Percentiles rank a stretch among this genome's conserved stretches.
Evolutionary conservation across 2,113 vertebrate species (phyloP).

Genomic region (Mola mola): DNA sequence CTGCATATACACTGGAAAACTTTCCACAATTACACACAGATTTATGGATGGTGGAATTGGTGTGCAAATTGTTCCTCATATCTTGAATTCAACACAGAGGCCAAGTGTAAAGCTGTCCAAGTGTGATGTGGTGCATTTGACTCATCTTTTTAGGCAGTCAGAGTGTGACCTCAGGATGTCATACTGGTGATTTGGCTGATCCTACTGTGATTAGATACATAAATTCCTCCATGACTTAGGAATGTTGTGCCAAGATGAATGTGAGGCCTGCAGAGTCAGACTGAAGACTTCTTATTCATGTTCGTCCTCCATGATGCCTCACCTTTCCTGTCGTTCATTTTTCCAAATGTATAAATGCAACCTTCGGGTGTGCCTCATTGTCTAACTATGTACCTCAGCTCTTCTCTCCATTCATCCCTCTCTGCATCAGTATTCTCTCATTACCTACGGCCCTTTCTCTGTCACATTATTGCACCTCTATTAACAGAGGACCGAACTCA

Average conservation of each 20-base stretch:
- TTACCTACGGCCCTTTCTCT: background rate
- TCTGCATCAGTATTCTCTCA: background rate
- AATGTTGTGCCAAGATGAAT: constrained; percentile 8
- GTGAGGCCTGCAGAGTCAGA: constrained; percentile 20
- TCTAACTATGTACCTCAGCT: background rate
- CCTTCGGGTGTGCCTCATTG: too few species aligned
- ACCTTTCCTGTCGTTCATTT: background rate
- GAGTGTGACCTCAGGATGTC: constrained; percentile 37
- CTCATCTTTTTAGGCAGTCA: constrained; percentile 42
- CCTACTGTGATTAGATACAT: background rate
- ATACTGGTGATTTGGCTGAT: constrained; percentile 26
- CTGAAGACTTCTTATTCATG: background rate
- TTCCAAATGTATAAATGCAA: background rate
- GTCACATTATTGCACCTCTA: constrained; percentile 8
- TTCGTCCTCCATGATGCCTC: background rate
- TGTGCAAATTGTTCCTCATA: too few species aligned
- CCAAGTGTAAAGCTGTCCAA: constrained; percentile 22
- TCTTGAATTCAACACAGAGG: constrained; percentile 18
- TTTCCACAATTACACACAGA: too few species aligned
- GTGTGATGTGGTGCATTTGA: constrained; percentile 29
- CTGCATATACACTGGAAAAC: too few species aligned
- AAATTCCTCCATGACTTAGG: background rate
- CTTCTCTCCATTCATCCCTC: background rate
- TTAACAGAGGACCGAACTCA: constrained; percentile 42
- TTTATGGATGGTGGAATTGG: too few species aligned